phyloP scores from a whole-genome alignment of 1,140 invertebrate species.

The Zaprionus tsacasi region DNA sequence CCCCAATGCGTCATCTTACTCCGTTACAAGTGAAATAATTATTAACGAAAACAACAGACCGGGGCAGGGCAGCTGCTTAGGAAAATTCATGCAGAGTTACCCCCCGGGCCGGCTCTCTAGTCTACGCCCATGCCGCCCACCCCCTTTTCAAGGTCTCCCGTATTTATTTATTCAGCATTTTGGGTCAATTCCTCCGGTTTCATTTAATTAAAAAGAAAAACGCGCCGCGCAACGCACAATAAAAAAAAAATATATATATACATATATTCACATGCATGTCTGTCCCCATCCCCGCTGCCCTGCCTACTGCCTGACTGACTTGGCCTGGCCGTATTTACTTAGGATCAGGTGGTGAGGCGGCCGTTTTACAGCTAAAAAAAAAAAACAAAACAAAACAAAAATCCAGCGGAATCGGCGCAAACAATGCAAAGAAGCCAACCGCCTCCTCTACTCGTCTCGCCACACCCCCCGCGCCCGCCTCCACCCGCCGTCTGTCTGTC shows the following conservation, averaged over 20 bases:
- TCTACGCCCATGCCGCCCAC: not conserved
- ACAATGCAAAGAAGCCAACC: constrained; percentile 68
- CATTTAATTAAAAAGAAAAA: constrained; percentile 84
- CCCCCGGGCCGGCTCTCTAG: not conserved
- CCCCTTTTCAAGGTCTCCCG: not conserved
- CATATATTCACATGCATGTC: constrained; percentile 62
- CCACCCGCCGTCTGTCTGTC: not conserved
- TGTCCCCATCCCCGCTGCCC: constrained; percentile 31
- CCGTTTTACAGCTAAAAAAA: constrained; percentile 30
- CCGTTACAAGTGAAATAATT: constrained; percentile 71
- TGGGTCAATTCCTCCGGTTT: constrained; percentile 84
- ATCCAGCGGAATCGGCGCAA: constrained; percentile 45
- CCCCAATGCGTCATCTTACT: constrained; percentile 23
- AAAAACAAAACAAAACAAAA: constrained; percentile 2
- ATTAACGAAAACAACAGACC: constrained; percentile 68
- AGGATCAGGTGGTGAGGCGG: constrained; percentile 82
- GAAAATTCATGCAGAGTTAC: constrained; percentile 5
- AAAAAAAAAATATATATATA: constrained; percentile 52
- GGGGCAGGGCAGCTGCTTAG: constrained; percentile 41
- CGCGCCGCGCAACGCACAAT: constrained; percentile 58
- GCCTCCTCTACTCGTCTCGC: not conserved
- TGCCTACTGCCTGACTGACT: not conserved
- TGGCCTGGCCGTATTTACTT: constrained; percentile 70
- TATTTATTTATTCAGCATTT: constrained; percentile 80
- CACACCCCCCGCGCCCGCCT: not conserved